phyloP scores from a whole-genome alignment of 2,113 vertebrate species.

The Semnopithecus entellus region DNA sequence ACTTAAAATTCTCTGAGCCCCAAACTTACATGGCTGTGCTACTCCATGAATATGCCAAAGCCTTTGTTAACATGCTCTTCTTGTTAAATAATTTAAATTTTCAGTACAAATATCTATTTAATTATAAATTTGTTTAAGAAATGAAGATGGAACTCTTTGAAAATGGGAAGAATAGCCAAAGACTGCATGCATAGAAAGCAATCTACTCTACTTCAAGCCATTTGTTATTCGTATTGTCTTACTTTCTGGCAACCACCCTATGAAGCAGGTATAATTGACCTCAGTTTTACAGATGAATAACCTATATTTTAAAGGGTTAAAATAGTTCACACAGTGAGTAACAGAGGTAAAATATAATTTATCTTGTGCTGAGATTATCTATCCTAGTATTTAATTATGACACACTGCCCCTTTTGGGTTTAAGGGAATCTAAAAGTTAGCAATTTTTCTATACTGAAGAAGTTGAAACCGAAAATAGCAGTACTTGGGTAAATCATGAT shows the following conservation, averaged over 20 bases:
- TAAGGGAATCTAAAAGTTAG: slow-evolving; percentile 1
- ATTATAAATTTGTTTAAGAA: not conserved
- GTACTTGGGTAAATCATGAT: not conserved
- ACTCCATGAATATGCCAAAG: not conserved
- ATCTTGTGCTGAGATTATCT: not conserved
- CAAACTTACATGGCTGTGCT: not conserved
- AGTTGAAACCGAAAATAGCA: slow-evolving; percentile 6
- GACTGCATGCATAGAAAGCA: not conserved
- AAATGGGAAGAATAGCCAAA: not conserved
- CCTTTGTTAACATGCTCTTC: not conserved
- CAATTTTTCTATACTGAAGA: not conserved
- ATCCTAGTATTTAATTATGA: not conserved
- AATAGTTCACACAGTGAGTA: not conserved
- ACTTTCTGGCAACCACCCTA: not conserved
- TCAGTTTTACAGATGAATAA: not conserved
- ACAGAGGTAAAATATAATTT: slow-evolving; percentile 5
- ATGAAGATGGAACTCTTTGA: not conserved
- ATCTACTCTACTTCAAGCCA: not conserved
- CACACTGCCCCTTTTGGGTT: not conserved
- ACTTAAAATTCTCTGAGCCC: not conserved
- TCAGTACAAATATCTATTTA: not conserved
- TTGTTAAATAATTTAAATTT: not conserved
- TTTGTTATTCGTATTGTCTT: not conserved
- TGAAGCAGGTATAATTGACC: not conserved
- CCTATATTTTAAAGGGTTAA: not conserved